Evolutionary conservation across 2,797 vertebrate genomes (phyloP), one percentile per base, ranked within the genome.

Genomic region (Lerista edwardsae): DNA sequence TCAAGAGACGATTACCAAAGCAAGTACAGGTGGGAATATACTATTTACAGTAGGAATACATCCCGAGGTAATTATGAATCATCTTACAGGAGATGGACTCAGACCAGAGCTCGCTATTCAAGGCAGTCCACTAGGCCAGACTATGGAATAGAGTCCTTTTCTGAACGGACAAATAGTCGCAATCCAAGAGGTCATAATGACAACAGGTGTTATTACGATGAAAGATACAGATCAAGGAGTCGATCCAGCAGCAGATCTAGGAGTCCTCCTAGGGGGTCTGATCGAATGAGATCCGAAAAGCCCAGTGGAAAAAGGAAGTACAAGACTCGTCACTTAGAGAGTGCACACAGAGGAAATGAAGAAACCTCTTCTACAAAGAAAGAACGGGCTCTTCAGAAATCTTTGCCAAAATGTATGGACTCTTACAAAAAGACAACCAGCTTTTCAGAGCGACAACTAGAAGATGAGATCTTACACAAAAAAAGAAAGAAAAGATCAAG

Each of bases 301-400:
- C 98, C 98, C 0, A 94, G 97, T n/a, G 98, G 97, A 12, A 99
- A 99, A 92, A 97, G 97, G 77, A 99, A 99, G 90, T 98, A 98
- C 84, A 99, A 99, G 96, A 97, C 97, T 21, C 96, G 97, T 25
- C 98, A 99, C 93, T 92, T 99, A 88, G 98, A 99, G 88, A 95
- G 95, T 15, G n/a, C 93, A 0, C 94, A 90, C 0, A 90, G 89
- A 68, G 91, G 90, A 2, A 73, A 34, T 4, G 86, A 81, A 19
- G 86, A 88, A 39, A 91, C 82, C 23, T 88, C 93, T 0, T 90
- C 86, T 65, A 82, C 91, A 82, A 91, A 87, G 80, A 95, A 93
- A 88, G 93, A 91, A 47, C 79, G 62, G 77, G 77, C 89, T 76
- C 82, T 90, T 74, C 95, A 93, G 85, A 96, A 94, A 79, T 83